Percentiles rank a stretch among this genome's conserved stretches.
Conservation (phyloP, 2,797 vertebrate genomes). For the Pseudochirops corinnae region DNA sequence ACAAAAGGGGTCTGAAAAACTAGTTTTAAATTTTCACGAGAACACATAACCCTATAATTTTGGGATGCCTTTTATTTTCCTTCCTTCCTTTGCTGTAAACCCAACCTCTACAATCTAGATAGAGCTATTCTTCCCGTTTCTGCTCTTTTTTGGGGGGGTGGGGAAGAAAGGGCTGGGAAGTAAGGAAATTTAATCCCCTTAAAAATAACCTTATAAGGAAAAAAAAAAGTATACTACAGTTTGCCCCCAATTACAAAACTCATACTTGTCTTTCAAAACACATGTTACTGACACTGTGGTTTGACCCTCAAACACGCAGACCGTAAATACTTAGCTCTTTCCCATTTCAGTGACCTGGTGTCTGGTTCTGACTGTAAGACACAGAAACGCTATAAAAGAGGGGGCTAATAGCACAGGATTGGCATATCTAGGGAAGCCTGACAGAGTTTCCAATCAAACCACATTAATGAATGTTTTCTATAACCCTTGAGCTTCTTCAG, state of each 20-base stretch:
- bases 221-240: neutral
- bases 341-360: neutral
- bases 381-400: neutral
- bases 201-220: neutral
- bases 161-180: neutral
- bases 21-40: neutral
- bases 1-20: neutral
- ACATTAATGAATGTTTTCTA: slow-evolving; percentile 6
- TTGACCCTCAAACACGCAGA: neutral
- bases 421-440: neutral
- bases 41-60: neutral
- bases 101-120: neutral
- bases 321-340: neutral
- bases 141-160: neutral
- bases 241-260: neutral
- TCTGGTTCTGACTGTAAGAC: neutral
- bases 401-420: neutral
- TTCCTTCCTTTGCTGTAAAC: neutral
- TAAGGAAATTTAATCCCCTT: neutral
- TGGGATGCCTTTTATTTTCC: neutral
- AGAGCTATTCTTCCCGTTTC: neutral
- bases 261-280: neutral
- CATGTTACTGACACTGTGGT: neutral
- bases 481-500: neutral
- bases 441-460: neutral